Conservation (phyloP, 2,888 invertebrate genomes). For the Drosophila atroscutellata region DNA sequence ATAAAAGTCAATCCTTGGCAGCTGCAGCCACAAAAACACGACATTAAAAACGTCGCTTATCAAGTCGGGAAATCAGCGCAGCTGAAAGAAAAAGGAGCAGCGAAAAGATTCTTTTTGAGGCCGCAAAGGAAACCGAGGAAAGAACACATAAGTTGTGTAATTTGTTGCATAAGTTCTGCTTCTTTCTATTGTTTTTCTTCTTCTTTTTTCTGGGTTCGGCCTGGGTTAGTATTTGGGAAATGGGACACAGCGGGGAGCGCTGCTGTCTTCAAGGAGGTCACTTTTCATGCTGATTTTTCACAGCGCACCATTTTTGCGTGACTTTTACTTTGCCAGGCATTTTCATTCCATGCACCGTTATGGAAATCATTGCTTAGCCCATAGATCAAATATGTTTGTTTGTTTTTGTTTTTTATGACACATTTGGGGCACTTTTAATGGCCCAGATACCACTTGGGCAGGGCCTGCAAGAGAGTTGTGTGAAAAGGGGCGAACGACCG, state of each 20-base stretch:
- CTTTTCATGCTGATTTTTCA: slow-evolving; percentile 52
- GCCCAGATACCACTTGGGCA: slow-evolving; percentile 12
- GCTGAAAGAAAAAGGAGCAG: slow-evolving; percentile 28
- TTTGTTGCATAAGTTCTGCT: slow-evolving; percentile 22
- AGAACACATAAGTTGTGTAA: slow-evolving; percentile 17
- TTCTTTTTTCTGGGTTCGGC: slow-evolving; percentile 10
- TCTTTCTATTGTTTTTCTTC: background rate
- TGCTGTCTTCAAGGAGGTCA: slow-evolving; percentile 36
- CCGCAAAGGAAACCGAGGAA: background rate
- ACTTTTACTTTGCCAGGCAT: slow-evolving; percentile 30
- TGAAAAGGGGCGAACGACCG: slow-evolving; percentile 30
- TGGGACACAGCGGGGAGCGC: slow-evolving; percentile 42
- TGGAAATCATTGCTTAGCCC: slow-evolving; percentile 24
- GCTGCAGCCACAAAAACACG: slow-evolving; percentile 30
- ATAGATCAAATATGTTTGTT: slow-evolving; percentile 47
- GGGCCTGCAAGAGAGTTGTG: slow-evolving; percentile 5
- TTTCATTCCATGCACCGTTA: slow-evolving; percentile 24
- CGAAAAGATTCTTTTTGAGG: slow-evolving; percentile 21
- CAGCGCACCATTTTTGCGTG: slow-evolving; percentile 44
- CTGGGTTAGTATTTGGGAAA: slow-evolving; percentile 5
- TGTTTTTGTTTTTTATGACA: slow-evolving; percentile 57
- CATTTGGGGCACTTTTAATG: slow-evolving; percentile 57
- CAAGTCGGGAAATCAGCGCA: slow-evolving; percentile 44
- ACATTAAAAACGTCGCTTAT: slow-evolving; percentile 31
- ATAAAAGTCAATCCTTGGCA: slow-evolving; percentile 39